A percentile compares a stretch with the other conserved stretches of the same genome.
Evolutionary conservation across 2,888 invertebrate genomes (phyloP).

Genomic region (Apodemia mormo): DNA sequence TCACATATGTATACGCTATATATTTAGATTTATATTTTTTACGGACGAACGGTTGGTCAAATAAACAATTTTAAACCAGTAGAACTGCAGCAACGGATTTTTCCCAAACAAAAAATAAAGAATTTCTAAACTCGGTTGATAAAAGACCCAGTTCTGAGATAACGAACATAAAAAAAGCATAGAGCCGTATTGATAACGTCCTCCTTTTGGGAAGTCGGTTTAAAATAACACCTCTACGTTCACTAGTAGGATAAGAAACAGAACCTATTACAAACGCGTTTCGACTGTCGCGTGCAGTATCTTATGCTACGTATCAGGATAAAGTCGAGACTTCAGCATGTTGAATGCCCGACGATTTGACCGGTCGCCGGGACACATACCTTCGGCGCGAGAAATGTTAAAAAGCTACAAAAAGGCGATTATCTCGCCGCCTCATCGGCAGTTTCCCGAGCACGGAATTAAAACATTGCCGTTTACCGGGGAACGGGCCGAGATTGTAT

Average conservation of each 20-base stretch:
- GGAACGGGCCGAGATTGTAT: slow-evolving; percentile 36
- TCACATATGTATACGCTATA: too few species aligned
- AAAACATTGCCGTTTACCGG: slow-evolving; percentile 62
- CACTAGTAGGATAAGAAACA: background rate
- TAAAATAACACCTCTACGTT: background rate
- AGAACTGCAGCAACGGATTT: too few species aligned
- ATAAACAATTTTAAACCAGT: too few species aligned
- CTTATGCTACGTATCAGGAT: background rate
- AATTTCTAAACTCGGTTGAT: too few species aligned
- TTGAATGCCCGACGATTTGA: slow-evolving; percentile 54
- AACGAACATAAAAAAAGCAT: too few species aligned
- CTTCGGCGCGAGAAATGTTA: slow-evolving; percentile 46
- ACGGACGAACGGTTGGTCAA: too few species aligned
- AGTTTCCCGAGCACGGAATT: slow-evolving; percentile 64
- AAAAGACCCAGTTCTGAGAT: too few species aligned
- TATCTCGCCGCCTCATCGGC: slow-evolving; percentile 49
- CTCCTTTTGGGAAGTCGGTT: too few species aligned
- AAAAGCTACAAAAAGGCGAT: slow-evolving; percentile 36
- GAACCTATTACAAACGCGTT: background rate
- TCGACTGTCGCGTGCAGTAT: background rate
- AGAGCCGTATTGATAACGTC: too few species aligned
- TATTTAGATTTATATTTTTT: too few species aligned
- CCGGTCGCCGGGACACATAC: slow-evolving; percentile 57
- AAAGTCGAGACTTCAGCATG: slow-evolving; percentile 10
- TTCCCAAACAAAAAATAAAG: too few species aligned